Evolutionary conservation across 2,113 vertebrate species (phyloP).

Genomic region (Osmerus mordax): DNA sequence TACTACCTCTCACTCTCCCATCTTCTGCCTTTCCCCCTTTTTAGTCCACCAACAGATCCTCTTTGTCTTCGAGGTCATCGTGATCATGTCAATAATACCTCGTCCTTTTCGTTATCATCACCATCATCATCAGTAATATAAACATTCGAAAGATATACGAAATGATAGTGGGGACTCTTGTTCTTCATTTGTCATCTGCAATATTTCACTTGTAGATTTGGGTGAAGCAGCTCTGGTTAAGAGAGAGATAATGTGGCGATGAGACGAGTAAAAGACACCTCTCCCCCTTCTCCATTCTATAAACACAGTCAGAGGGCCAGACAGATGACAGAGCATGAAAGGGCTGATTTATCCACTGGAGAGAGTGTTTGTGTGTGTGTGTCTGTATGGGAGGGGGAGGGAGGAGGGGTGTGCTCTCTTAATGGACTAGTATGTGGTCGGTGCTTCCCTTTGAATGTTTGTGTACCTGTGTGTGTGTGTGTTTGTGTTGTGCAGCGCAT

Average conservation of each 20-base stretch:
- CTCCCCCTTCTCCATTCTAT: conserved; percentile 54
- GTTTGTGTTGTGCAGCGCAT: conserved; percentile 15
- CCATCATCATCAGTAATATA: conserved; percentile 35
- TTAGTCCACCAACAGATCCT: conserved; percentile 17
- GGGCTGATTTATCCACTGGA: conserved; percentile 63
- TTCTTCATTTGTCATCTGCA: not conserved
- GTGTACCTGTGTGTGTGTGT: conserved; percentile 7
- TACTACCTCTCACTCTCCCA: conserved; percentile 16
- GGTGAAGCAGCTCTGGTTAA: not conserved
- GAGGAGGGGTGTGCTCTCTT: conserved; percentile 10
- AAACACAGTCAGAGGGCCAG: conserved; percentile 58
- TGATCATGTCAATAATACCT: conserved; percentile 29
- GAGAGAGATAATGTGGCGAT: conserved; percentile 39
- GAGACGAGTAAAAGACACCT: conserved; percentile 53
- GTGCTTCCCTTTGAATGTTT: conserved; percentile 15
- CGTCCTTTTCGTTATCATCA: conserved; percentile 19
- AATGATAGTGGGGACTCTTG: not conserved
- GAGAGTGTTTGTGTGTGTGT: conserved; percentile 26
- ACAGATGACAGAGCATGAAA: conserved; percentile 63
- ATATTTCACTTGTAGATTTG: not conserved
- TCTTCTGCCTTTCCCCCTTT: not conserved
- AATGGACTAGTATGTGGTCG: conserved; percentile 9
- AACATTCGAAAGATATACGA: conserved; percentile 4
- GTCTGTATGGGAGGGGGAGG: conserved; percentile 24
- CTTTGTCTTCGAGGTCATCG: conserved; percentile 42